Evolutionary conservation across 2,888 invertebrate genomes (phyloP), one percentile per base, ranked within the genome.

Genomic region (Agrypnus murinus): DNA sequence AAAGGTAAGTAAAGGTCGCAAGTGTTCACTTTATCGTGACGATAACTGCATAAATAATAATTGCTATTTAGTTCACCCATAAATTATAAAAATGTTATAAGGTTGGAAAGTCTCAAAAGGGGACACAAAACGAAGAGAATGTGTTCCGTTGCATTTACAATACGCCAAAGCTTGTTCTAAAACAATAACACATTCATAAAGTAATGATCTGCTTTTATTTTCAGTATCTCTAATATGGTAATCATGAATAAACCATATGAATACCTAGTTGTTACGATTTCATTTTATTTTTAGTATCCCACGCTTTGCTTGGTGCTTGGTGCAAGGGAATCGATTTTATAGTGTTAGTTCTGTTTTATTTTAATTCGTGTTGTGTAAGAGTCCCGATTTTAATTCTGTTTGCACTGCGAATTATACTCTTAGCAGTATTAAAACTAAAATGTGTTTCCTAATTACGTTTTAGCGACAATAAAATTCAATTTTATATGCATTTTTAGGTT

Each of bases 31-130:
- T 17, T 58, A 15, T 57, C 60, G 60, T 60, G 45, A 45, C 45
- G 38, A 48, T 12, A 36, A 9, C 48, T 48, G 48, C 62, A 63
- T 63, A 63, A 63, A 48, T 63, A 63, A 63, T 63, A 63, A 63
- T 63, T 48, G 62, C 50, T 63, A 32, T 50, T 63, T 63, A 63
- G 62, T 36, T 48, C 32, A 50, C 48, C 46, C 19, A 25, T 58
- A 43, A 38, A 25, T 31, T 43, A 58, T 14, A 58, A 58, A 43
- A 40, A 58, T 12, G 43, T 25, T 31, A 55, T 32, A 36, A 17
- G 55, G 55, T 19, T 55, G 17, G 14, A 36, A 50, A n/a, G 55
- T 55, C 55, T 55, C 36, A 25, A 25, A n/a, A 9, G 10, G 36
- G 17, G 55, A 36, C 25, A 25, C 9, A 3, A 36, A n/a, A n/a